Evolutionary conservation across 1,140 invertebrate genomes (phyloP).

Genomic region (Chionoecetes opilio): DNA sequence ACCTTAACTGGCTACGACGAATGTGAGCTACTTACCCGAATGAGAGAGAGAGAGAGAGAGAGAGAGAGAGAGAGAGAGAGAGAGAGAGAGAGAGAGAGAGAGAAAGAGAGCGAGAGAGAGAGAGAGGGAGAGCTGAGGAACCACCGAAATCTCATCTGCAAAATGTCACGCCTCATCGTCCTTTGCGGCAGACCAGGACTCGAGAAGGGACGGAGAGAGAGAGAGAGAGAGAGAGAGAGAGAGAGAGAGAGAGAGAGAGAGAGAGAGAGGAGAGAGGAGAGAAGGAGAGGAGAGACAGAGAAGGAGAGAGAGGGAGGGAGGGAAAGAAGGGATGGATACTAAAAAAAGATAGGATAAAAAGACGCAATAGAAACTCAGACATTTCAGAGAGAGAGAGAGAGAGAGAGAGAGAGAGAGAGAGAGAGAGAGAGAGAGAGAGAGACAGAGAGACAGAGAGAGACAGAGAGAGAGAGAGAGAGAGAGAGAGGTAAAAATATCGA

Average conservation of each 20-base stretch:
- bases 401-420: slow-evolving; percentile 7
- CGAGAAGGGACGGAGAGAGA: neutral
- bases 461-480: slow-evolving; percentile 5
- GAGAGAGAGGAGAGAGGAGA: neutral
- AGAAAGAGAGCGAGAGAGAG: slow-evolving; percentile 58
- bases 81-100: slow-evolving; percentile 30
- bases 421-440: slow-evolving; percentile 45
- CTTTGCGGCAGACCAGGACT: neutral
- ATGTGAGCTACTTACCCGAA: neutral
- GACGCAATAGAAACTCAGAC: neutral
- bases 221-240: neutral
- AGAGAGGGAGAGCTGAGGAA: slow-evolving; percentile 23
- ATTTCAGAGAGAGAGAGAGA: neutral
- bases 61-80: slow-evolving; percentile 28
- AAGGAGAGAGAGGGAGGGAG: neutral
- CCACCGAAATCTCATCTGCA: slow-evolving; percentile 52
- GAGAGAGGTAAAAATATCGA: neutral
- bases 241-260: neutral
- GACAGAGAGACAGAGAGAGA: slow-evolving; percentile 40
- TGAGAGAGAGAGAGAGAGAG: neutral
- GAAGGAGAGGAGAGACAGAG: neutral
- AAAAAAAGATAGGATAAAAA: neutral
- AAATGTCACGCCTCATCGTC: slow-evolving; percentile 53
- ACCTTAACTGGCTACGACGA: neutral
- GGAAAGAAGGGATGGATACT: neutral